Evolutionary conservation across 2,113 vertebrate species (phyloP), one percentile per base, ranked within the genome.

Genomic region (Vulpes lagopus): DNA sequence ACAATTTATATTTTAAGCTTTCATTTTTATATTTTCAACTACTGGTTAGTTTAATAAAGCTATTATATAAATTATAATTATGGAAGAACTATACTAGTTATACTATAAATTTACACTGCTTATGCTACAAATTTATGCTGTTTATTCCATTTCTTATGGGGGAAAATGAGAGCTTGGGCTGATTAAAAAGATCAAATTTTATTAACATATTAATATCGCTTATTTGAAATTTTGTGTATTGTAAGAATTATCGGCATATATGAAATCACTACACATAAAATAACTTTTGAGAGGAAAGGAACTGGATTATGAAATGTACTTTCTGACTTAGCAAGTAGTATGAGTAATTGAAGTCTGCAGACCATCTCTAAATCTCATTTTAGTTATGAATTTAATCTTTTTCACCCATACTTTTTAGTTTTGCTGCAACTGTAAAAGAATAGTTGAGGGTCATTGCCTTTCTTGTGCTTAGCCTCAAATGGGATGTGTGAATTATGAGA

Each of bases 1-100:
- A 57, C 5, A 85, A 38, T 85, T 85, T 91, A 69, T 60, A 87
- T 87, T 69, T 91, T 80, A 92, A 86, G 64, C 62, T 80, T 91
- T 69, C 16, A 32, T 71, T 71, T 95, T 95, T 92, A 19, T 71
- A 43, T 78, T 71, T 43, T 74, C n/a, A 65, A 35, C n/a, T 23
- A 62, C 51, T 91, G 51, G 23, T 62, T 76, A 91, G 65, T 67
- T 83, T 90, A 83, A 84, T 79, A 69, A 69, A 86, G 80, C 60
- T 60, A 49, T 10, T 78, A 2, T 71, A 71, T 92, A 69, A 80
- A 32, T 92, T 92, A 74, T 2, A 71, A 53, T 55, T 80, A 71
- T 43, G 15, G 55, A 80, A 85, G 30, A 85, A 16, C 53, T 73
- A 3, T 74, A 53, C 32, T 92, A 65, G 64, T 64, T 93, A 30